phyloP scores from a whole-genome alignment of 2,113 vertebrate species.

The Trichechus manatus region DNA sequence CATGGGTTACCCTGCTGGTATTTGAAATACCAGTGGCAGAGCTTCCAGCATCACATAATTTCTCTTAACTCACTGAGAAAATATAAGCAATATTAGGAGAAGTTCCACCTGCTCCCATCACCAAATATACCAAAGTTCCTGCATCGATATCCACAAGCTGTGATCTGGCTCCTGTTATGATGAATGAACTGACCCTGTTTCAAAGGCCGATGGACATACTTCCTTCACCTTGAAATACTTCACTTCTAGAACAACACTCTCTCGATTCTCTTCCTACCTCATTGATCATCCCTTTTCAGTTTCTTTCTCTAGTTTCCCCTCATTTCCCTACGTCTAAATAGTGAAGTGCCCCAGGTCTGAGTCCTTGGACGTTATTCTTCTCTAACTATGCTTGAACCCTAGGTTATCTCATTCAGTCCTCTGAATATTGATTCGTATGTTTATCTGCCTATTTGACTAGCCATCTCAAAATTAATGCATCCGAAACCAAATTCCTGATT shows the following conservation, averaged over 20 bases:
- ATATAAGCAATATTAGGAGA: constrained; percentile 34
- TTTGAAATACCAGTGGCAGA: no score
- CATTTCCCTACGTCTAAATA: neutral
- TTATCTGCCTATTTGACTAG: neutral
- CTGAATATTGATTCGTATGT: neutral
- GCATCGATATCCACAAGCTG: neutral
- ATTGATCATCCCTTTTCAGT: neutral
- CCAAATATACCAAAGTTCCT: neutral
- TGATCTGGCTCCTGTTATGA: neutral
- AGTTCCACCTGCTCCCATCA: neutral
- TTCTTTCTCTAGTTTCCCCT: neutral
- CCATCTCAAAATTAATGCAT: constrained; percentile 1
- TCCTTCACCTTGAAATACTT: neutral
- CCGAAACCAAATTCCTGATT: neutral
- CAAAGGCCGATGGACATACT: neutral
- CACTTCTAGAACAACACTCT: neutral
- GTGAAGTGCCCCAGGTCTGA: neutral
- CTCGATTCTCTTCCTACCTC: neutral
- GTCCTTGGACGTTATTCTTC: neutral
- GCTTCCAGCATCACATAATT: neutral
- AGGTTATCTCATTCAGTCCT: neutral
- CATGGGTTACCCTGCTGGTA: no score
- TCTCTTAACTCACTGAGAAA: constrained; percentile 67
- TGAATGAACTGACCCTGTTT: neutral
- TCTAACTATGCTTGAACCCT: neutral